Evolutionary conservation across 30 jellyfish, hydroid and myxozoan species (phyloP).

Genomic region (Aurelia aurita complex sp. Pacific): DNA sequence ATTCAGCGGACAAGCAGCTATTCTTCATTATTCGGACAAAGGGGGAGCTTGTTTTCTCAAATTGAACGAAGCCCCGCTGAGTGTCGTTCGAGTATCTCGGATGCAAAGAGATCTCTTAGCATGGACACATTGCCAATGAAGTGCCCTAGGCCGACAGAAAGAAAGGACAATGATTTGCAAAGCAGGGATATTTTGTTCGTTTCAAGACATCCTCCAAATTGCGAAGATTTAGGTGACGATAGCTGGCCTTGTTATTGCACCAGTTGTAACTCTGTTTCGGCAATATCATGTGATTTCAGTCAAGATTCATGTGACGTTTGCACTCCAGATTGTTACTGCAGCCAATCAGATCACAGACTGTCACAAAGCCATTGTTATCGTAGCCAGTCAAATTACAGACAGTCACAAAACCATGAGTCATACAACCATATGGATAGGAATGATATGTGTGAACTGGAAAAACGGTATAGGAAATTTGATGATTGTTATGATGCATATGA

Average conservation of each 20-base stretch:
- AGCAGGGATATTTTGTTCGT: too few species aligned
- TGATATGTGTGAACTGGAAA: neutral
- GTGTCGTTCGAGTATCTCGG: neutral
- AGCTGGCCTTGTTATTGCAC: too few species aligned
- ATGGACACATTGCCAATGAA: neutral
- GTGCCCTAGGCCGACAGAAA: neutral
- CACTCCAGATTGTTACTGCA: too few species aligned
- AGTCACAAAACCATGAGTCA: too few species aligned
- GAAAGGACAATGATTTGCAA: too few species aligned
- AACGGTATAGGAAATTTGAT: neutral
- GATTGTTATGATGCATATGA: neutral
- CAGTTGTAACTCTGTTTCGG: neutral
- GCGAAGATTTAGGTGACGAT: too few species aligned
- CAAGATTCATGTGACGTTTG: too few species aligned
- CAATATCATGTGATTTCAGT: neutral
- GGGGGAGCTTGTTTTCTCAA: slow-evolving; percentile 54
- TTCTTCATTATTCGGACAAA: slow-evolving; percentile 66
- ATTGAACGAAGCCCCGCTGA: slow-evolving; percentile 4
- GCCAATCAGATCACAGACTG: too few species aligned
- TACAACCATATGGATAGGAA: too few species aligned
- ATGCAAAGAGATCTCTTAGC: neutral
- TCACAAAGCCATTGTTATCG: too few species aligned
- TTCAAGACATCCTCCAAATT: too few species aligned
- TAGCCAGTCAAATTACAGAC: too few species aligned
- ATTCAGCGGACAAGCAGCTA: slow-evolving; percentile 58